These are phyloP conservation scores for Rhamnusium bicolor DNA, from an alignment of 2,888 invertebrate genomes.

Conservation along the genomic window DNA sequence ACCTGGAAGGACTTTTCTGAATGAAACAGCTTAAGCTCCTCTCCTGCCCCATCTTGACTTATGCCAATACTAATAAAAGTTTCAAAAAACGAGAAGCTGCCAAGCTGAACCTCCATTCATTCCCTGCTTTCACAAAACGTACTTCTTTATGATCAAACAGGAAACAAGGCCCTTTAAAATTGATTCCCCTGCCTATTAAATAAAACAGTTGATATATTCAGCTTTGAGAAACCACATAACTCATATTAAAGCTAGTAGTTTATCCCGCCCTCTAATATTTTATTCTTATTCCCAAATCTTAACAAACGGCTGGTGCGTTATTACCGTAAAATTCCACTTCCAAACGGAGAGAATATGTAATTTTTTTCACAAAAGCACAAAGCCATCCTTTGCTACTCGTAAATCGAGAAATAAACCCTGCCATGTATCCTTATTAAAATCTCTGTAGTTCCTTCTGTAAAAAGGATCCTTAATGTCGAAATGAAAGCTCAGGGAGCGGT, in stretches of 20 bases:
- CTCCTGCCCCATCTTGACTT: not conserved
- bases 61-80: not conserved
- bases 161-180: not conserved
- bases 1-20: not conserved
- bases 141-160: not conserved
- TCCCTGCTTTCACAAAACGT: not conserved
- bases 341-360: constrained; percentile 12
- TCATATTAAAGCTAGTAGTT: constrained; percentile 19
- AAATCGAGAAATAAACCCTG: constrained; percentile 26
- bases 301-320: constrained; percentile 14
- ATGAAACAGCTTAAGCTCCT: not conserved
- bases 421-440: constrained; percentile 29
- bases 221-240: constrained; percentile 19
- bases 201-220: constrained; percentile 15
- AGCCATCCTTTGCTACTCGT: constrained; percentile 25
- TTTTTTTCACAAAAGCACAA: constrained; percentile 28
- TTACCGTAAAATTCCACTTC: constrained; percentile 22
- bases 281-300: constrained; percentile 11
- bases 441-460: constrained; percentile 19
- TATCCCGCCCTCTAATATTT: constrained; percentile 16
- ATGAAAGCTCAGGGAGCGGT: constrained; percentile 1
- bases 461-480: constrained; percentile 5
- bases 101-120: not conserved
- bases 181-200: constrained; percentile 16
- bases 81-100: not conserved